Base-by-base conservation (phyloP, 1,140 invertebrate species). In the Polypedilum pembai region DNA sequence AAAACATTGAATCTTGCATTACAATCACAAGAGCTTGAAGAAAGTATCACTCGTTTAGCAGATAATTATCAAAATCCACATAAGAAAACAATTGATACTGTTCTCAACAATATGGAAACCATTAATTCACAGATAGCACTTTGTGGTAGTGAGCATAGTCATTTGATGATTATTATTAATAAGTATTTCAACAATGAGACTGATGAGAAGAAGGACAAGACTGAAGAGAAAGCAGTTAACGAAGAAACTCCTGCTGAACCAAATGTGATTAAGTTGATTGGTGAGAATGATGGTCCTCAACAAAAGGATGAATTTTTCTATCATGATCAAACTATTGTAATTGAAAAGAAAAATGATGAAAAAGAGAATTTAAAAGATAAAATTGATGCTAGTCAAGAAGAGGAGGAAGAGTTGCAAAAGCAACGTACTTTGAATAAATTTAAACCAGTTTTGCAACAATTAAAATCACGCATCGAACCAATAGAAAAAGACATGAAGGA, bases 401-500 rank as follows among this genome's bases (percentile, higher is more conserved):
- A 56, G 1, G 45, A 56, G 3, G 45, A 56, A 56, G 10, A 56
- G 1, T 56, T 56, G n/a, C 45, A 56, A 56, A 15, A n/a, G 4
- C 12, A 56, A 56, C 4, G 12, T n/a, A 56, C 45, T 4, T n/a
- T n/a, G 12, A 56, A 56, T 8, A n/a, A n/a, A 12, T 56, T 56
- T 15, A 10, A 56, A 15, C 45, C 45, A 12, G 45, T 56, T n/a
- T 56, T 56, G 45, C 12, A 12, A 4, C 45, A 56, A 3, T 56
- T 56, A 56, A 56, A 56, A 73, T 77, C 78, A 77, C 79, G 78
- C 75, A 82, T 82, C 33, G 81, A 82, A 79, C 81, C 81, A 65
- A 82, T 82, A 73, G 74, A 79, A 0, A 75, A 78, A n/a, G 79
- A 79, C 0, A 82, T 82, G 81, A 74, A 80, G 40, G 78, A 82